These are phyloP conservation scores for Phenganax stokvisi DNA, from an alignment of 92 coral and sea anemone species.

Conservation along the genomic window DNA sequence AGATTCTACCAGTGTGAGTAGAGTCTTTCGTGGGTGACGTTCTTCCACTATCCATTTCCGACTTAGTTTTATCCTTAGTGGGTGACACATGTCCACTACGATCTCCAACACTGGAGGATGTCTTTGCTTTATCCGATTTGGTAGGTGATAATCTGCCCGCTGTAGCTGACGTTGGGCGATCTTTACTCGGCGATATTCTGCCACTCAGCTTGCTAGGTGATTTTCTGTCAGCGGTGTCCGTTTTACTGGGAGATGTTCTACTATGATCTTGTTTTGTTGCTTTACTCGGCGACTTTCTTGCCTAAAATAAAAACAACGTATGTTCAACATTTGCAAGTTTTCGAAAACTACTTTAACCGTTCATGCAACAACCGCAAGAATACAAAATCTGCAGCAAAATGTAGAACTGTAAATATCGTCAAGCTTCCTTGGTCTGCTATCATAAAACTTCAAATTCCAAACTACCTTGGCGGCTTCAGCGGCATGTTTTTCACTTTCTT, in stretches of 20 bases:
- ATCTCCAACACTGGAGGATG: conserved; percentile 6
- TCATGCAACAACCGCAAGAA: no score
- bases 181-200: conserved; percentile 11
- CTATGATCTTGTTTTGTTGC: not conserved
- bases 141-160: conserved; percentile 21
- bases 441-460: not conserved
- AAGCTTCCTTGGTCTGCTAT: no score
- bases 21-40: conserved; percentile 6
- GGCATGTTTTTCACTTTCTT: not conserved
- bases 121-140: conserved; percentile 8
- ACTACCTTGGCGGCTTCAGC: not conserved
- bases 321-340: not conserved
- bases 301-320: conserved; percentile 45
- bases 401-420: no score
- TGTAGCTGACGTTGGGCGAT: not conserved
- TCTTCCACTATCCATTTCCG: not conserved
- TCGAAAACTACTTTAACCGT: no score
- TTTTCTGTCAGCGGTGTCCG: not conserved
- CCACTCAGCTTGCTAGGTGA: not conserved
- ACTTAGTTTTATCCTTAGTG: not conserved
- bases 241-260: not conserved
- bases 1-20: not conserved
- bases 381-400: no score
- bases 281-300: conserved; percentile 5
- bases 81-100: conserved; percentile 15